Base-by-base conservation (phyloP, 2,888 invertebrate genomes). In the Hydriomena furcata region DNA sequence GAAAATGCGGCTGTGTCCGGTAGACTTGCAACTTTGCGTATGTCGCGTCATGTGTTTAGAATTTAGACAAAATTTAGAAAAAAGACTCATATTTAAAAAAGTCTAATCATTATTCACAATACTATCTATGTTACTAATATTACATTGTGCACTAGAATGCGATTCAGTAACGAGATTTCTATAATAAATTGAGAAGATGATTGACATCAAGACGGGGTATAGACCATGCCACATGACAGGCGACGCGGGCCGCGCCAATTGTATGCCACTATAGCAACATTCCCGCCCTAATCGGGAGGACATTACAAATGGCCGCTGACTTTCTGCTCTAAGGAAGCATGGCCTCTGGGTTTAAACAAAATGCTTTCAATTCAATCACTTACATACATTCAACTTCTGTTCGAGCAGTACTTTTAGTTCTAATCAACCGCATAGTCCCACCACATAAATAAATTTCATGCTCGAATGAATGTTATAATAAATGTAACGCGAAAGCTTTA, bases 401-500 rank as follows among this genome's bases (percentile, higher is more conserved):
- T 80, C 80, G 82, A 81, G 79, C 82, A 81, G 69, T 77, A 59
- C 61, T 57, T 52, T 52, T 57, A 77, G 68, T 73, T 78, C 75
- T 79, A 79, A 78, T 78, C 72, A 79, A 85, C 76, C 73, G 76
- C 79, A 73, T 78, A 75, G 66, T 82, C 83, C 86, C 87, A 85
- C 81, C 84, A 86, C 82, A 82, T 82, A 79, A 81, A 80, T 71
- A 79, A 82, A 76, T 67, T 71, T 79, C 86, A 88, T 88, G 89
- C 87, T 86, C 79, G 77, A 76, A 85, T 86, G 79, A 81, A 80
- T 86, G 84, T 86, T 85, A 85, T 78, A 70, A 74, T 74, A 78
- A 85, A 63, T 58, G 82, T 82, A 79, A 82, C 82, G 82, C 82
- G 66, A 65, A 87, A 86, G 86, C 85, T 78, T 76, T 73, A 72